These are phyloP conservation scores for Rafetus swinhoei DNA, from an alignment of 2,113 vertebrate species.

Conservation along the genomic window DNA sequence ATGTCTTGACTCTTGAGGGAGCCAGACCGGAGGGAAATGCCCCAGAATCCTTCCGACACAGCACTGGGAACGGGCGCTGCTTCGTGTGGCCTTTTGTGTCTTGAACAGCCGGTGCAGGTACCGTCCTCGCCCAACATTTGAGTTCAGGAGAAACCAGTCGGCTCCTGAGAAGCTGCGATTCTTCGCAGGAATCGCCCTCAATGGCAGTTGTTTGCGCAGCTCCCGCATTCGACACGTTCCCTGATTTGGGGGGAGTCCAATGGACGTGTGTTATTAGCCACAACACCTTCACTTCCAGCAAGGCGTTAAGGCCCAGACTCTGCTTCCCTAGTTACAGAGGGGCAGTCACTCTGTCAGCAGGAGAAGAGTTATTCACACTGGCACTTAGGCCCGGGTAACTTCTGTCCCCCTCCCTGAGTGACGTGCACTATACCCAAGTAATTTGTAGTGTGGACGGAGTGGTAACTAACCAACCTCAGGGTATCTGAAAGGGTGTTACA, in stretches of 20 bases:
- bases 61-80: background rate
- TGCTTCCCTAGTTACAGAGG: no score
- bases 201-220: background rate
- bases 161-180: background rate
- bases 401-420: background rate
- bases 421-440: background rate
- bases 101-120: background rate
- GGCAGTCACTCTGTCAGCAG: no score
- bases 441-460: background rate
- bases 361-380: background rate
- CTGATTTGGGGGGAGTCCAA: background rate
- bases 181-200: background rate
- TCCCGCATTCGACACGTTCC: background rate
- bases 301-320: accelerated
- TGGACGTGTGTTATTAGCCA: background rate
- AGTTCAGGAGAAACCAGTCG: background rate
- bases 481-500: no score
- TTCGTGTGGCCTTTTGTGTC: background rate
- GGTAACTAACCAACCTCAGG: background rate
- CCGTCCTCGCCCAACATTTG: background rate
- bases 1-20: background rate
- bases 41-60: background rate
- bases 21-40: background rate
- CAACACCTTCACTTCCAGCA: background rate
- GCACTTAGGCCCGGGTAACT: background rate